Evolutionary conservation across 2,113 vertebrate species (phyloP).

Genomic region (Zingel zingel): DNA sequence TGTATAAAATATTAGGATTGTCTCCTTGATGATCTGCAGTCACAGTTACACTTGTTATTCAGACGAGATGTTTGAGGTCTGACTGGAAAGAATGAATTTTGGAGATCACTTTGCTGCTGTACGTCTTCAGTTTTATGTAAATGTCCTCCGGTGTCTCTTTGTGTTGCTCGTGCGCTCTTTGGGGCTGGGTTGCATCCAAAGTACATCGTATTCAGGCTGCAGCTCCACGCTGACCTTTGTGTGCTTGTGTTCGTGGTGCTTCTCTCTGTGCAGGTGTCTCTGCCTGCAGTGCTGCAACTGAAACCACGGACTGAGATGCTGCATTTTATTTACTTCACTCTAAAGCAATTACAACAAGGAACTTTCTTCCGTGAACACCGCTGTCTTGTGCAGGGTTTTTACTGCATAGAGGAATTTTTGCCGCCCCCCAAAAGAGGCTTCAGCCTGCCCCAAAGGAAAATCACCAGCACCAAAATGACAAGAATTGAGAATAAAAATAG

Average conservation of each 20-base stretch:
- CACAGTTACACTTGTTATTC: conserved; percentile 65
- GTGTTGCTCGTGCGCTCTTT: not conserved
- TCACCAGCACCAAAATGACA: too few relatives aligned
- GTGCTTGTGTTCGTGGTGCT: not conserved
- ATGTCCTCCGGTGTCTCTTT: conserved; percentile 7
- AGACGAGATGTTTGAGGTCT: conserved; percentile 45
- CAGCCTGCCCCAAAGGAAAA: too few relatives aligned
- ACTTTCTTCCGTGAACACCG: too few relatives aligned
- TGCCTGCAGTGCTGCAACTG: not conserved
- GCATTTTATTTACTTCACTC: fast-evolving
- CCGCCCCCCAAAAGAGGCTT: too few relatives aligned
- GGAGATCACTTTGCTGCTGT: not conserved
- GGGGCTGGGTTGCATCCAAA: not conserved
- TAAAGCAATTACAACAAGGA: not conserved
- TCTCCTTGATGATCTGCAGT: conserved; percentile 36
- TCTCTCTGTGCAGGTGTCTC: not conserved
- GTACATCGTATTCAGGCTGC: not conserved
- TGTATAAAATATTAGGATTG: conserved; percentile 45
- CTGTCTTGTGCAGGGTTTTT: too few relatives aligned
- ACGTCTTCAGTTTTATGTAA: conserved; percentile 43
- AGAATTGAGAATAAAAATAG: too few relatives aligned
- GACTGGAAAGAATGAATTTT: conserved; percentile 31
- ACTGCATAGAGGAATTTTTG: too few relatives aligned
- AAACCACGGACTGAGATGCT: not conserved
- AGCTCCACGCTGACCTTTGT: conserved; percentile 25